Evolutionary conservation across 2,888 invertebrate genomes (phyloP), one percentile per base, ranked within the genome.

Genomic region (Lithophane semibrunnea): DNA sequence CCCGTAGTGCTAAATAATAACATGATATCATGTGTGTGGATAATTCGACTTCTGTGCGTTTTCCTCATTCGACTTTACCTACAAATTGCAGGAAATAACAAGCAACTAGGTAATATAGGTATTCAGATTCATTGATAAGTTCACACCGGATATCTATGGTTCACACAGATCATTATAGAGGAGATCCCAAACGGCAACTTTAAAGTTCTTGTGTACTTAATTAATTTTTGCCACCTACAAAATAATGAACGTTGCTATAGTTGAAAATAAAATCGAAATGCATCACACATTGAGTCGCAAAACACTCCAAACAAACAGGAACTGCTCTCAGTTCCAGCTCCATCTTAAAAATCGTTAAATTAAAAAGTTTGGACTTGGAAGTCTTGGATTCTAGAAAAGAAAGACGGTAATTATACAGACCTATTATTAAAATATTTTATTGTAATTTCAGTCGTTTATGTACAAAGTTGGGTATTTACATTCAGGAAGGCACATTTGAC

Each of bases 401-500:
- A 82, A 78, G 2, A 54, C 64, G 8, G 47, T 2, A 37, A 37
- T 37, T 37, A 10, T 44, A 52, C n/a, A n/a, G n/a, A n/a, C 5
- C 44, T 9, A 47, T 49, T 65, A 16, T 29, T 29, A 56, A 75
- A 69, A 47, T 42, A 52, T 60, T 79, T 79, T 79, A 78, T 66
- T 80, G 42, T 56, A 16, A 70, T 69, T 69, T 83, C 64, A 83
- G 68, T 80, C 58, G n/a, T 69, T 66, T 54, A 66, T 77, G 49
- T 83, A 63, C 29, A 47, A 52, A 83, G 49, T 77, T 77, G 4
- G 60, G 7, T 52, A 75, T 60, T 64, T 65, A 37, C 16, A 65
- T 64, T 47, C 42, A 68, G 58, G 21, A 54, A 68, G 21, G 16
- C 18, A 58, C 58, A 49, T 60, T 69, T 83, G 67, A 78, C 58